Evolutionary conservation across 1,140 invertebrate genomes (phyloP).

Genomic region (Nautilus pompilius): DNA sequence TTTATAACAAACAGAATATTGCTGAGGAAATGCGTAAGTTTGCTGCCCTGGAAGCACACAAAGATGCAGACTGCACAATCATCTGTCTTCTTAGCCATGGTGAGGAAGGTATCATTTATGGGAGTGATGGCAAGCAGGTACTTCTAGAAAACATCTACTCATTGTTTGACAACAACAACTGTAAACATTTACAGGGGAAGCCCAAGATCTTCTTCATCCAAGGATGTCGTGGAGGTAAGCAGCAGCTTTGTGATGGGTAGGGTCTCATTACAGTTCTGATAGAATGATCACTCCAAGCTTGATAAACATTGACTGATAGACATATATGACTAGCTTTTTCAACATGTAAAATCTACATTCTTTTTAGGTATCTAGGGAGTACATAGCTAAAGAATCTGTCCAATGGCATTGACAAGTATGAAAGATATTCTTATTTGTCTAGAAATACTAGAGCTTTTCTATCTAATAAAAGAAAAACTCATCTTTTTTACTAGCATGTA

Average conservation of each 20-base stretch:
- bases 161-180: slow-evolving; percentile 45
- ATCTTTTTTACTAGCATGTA: no score
- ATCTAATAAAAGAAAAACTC: no score
- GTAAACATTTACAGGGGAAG: slow-evolving; percentile 38
- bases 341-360: no score
- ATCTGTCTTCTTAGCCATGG: slow-evolving; percentile 49
- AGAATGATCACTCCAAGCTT: no score
- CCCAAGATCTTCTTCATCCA: slow-evolving; percentile 53
- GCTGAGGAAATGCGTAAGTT: slow-evolving; percentile 36
- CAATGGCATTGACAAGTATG: no score
- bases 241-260: background rate
- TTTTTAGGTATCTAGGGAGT: no score
- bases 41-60: slow-evolving; percentile 25
- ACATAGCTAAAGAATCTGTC: no score
- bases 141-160: slow-evolving; percentile 37
- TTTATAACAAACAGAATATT: slow-evolving; percentile 43
- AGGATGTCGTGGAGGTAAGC: slow-evolving; percentile 49
- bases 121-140: slow-evolving; percentile 44
- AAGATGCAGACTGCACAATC: slow-evolving; percentile 29
- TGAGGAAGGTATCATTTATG: slow-evolving; percentile 44
- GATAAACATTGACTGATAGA: no score
- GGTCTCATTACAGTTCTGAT: background rate
- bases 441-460: no score
- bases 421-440: no score
- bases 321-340: no score